Conservation (phyloP, 2,888 invertebrate species). For the Muscina levida region DNA sequence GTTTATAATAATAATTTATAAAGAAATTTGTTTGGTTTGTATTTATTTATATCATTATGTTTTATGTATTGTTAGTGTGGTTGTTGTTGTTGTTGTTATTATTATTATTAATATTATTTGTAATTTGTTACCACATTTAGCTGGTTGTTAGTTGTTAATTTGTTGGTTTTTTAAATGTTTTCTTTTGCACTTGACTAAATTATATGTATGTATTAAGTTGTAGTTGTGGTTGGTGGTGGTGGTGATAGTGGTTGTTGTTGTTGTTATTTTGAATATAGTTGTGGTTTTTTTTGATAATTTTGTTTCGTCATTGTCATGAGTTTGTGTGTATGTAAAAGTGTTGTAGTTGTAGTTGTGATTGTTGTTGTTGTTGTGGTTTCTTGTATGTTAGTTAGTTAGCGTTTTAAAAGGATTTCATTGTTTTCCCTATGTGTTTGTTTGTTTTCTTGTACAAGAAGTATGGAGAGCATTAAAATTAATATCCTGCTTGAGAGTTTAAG, state of each 20-base stretch:
- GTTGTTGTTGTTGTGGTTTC: conserved; percentile 22
- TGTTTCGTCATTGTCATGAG: background rate
- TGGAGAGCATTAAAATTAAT: conserved; percentile 49
- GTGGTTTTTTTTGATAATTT: background rate
- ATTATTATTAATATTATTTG: conserved; percentile 37
- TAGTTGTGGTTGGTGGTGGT: conserved; percentile 27
- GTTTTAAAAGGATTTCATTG: conserved; percentile 53
- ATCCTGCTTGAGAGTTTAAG: conserved; percentile 40
- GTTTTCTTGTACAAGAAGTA: no score
- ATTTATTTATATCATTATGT: no score
- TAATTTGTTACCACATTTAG: conserved; percentile 41
- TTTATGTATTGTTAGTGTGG: no score
- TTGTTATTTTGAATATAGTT: conserved; percentile 21
- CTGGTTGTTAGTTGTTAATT: conserved; percentile 31
- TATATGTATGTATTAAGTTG: no score
- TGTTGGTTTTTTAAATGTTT: conserved; percentile 49
- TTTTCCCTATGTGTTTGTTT: conserved; percentile 24
- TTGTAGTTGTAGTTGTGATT: conserved; percentile 26
- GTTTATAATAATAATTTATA: conserved; percentile 41
- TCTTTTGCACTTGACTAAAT: conserved; percentile 63
- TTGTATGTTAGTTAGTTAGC: conserved; percentile 43
- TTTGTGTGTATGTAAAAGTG: no score
- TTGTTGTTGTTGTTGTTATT: conserved; percentile 31
- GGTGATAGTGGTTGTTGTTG: conserved; percentile 7
- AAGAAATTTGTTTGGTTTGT: conserved; percentile 28